These are phyloP conservation scores for Sinocyclocheilus maitianheensis DNA, from an alignment of 2,113 vertebrate species.

Conservation along the genomic window DNA sequence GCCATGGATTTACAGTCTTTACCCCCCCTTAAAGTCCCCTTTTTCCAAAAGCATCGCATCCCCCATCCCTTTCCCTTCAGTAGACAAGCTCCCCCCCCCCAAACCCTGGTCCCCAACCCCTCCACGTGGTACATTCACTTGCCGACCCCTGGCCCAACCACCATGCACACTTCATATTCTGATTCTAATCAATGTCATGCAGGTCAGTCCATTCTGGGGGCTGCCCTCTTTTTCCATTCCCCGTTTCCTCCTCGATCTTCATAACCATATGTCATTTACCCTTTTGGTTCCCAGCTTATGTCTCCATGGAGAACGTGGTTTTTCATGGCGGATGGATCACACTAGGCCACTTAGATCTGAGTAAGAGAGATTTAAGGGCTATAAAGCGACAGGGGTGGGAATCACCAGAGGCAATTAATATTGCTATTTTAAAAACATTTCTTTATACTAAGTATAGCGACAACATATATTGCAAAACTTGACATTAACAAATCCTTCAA, in stretches of 20 bases:
- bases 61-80: constrained; percentile 54
- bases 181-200: constrained; percentile 80
- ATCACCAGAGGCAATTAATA: background rate
- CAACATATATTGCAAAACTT: background rate
- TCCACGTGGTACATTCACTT: constrained; percentile 65
- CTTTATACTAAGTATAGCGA: background rate
- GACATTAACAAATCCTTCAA: background rate
- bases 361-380: constrained; percentile 25
- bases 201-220: constrained; percentile 74
- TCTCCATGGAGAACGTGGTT: constrained; percentile 40
- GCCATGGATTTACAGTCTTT: constrained; percentile 59
- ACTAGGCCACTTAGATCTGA: constrained; percentile 18
- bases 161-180: constrained; percentile 74
- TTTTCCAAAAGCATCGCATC: constrained; percentile 42
- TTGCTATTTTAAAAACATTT: too few relatives aligned
- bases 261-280: constrained; percentile 80
- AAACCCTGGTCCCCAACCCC: constrained; percentile 14
- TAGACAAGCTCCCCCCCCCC: constrained; percentile 32
- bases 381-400: background rate
- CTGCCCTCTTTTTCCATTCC: constrained; percentile 65
- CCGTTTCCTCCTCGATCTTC: constrained; percentile 70
- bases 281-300: constrained; percentile 64
- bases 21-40: constrained; percentile 45
- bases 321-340: background rate
- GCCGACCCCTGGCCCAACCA: constrained; percentile 63